phyloP scores from a whole-genome alignment of 2,888 invertebrate genomes.

The Octodonta nipae region DNA sequence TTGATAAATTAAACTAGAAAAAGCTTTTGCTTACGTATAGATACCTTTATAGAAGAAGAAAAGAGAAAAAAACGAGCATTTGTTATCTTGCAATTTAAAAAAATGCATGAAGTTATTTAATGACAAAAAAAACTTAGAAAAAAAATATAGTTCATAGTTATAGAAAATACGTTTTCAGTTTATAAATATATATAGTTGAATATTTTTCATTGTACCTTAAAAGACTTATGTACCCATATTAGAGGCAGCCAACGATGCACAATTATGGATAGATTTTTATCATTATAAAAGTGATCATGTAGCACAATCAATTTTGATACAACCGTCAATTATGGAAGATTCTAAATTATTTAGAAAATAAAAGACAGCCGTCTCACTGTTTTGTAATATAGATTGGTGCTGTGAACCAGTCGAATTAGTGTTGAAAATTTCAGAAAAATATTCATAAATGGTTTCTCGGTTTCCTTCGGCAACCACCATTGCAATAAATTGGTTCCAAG shows the following conservation, averaged over 20 bases:
- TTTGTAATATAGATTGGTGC: too few species aligned
- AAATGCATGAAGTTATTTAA: conserved; percentile 24
- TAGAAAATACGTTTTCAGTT: neutral
- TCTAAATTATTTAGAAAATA: conserved; percentile 4
- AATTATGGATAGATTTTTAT: neutral
- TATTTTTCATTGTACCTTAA: conserved; percentile 25
- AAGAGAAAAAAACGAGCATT: conserved; percentile 29
- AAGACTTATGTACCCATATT: conserved; percentile 24
- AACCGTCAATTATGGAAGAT: conserved; percentile 6
- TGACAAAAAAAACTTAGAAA: conserved; percentile 19
- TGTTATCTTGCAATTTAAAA: conserved; percentile 32
- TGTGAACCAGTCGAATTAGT: too few species aligned
- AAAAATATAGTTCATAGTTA: conserved; percentile 20
- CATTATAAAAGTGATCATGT: conserved; percentile 9
- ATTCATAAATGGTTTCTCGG: too few species aligned
- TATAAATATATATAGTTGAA: neutral
- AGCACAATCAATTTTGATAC: conserved; percentile 18
- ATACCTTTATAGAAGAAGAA: conserved; percentile 19
- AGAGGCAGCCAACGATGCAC: too few species aligned
- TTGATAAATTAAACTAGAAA: conserved; percentile 21
- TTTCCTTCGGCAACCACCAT: too few species aligned
- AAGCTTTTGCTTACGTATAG: conserved; percentile 29
- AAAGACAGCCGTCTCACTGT: too few species aligned
- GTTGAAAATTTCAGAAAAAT: too few species aligned
- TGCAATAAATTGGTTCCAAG: too few species aligned